These are phyloP conservation scores for Euspilapteryx auroguttella DNA, from an alignment of 2,888 invertebrate genomes.

Conservation along the genomic window DNA sequence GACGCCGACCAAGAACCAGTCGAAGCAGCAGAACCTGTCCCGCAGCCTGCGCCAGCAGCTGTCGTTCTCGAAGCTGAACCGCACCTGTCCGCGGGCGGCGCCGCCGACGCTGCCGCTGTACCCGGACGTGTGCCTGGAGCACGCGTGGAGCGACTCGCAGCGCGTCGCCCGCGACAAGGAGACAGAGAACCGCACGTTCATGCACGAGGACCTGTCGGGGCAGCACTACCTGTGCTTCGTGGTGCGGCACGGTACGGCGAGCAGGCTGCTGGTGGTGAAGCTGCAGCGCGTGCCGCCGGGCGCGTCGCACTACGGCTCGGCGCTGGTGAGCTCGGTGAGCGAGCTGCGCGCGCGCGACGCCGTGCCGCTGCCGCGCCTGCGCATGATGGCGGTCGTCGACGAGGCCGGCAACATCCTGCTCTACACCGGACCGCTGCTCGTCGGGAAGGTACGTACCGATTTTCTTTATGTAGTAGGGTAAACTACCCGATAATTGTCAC, in stretches of 20 bases:
- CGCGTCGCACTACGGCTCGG: constrained; percentile 56
- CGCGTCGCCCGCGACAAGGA: constrained; percentile 25
- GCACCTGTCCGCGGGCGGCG: constrained; percentile 40
- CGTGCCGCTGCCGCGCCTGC: constrained; percentile 73
- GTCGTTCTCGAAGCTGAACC: constrained; percentile 41
- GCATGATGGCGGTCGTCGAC: constrained; percentile 85
- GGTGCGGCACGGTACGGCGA: constrained; percentile 37
- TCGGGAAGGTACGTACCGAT: constrained; percentile 67
- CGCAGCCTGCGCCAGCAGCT: constrained; percentile 47
- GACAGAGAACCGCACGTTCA: constrained; percentile 67
- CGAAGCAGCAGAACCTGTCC: constrained; percentile 44
- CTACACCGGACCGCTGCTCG: constrained; percentile 79
- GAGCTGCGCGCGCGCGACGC: constrained; percentile 84
- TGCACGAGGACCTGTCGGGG: constrained; percentile 83
- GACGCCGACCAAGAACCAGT: constrained; percentile 27
- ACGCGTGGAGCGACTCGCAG: constrained; percentile 82
- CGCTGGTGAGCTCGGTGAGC: constrained; percentile 75
- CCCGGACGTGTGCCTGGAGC: constrained; percentile 87
- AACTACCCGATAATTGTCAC: too few species aligned
- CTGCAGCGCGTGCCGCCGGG: too few species aligned
- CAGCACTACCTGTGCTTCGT: constrained; percentile 83
- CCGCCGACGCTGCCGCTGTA: constrained; percentile 70
- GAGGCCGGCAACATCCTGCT: constrained; percentile 75
- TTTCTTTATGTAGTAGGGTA: too few species aligned
- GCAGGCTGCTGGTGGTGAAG: constrained; percentile 68